Evolutionary conservation across 2,888 invertebrate species (phyloP), one percentile per base, ranked within the genome.

Genomic region (Zygogramma bicolorata): DNA sequence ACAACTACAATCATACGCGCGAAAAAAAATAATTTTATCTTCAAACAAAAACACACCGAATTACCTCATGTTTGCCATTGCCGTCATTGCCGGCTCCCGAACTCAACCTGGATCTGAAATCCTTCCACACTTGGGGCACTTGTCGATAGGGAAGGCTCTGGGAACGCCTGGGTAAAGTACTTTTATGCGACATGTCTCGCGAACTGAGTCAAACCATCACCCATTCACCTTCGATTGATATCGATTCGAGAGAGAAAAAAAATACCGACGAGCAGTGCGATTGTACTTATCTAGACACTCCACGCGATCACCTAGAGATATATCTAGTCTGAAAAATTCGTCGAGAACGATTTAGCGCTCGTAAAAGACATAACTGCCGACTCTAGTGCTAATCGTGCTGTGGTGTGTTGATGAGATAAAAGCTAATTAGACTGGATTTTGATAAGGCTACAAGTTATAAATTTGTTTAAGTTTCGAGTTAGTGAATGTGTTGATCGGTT

Each of bases 101-200:
- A 25, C 73, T 77, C 79, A 82, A 82, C 76, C 77, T 82, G 3
- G 73, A 80, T 69, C 73, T 81, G 22, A 84, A 73, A 46, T 85
- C 85, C 65, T 78, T 81, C 79, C 83, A 82, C 29, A 82, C 82
- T 6, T 73, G 75, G 0, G 84, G 81, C 29, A 84, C 81, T 20
- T 78, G 82, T 60, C 74, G 81, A 63, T 85, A 85, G 4, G 73
- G 71, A 6, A 79, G 74, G 60, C 78, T 77, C 8, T 78, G 78
- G 0, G 75, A 38, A 46, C 71, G 68, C 34, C 72, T 70, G 20
- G 69, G 25, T 25, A 66, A 59, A 40, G 66, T 73, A 46, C 31
- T 70, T 70, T 49, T 79, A 61, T 80, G 79, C 40, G 80, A 80
- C 81, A 81, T 81, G 49, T 34, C 20, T 27, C 34, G 57, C 29